Evolutionary conservation across 2,113 vertebrate genomes (phyloP).

Genomic region (Anhinga anhinga): DNA sequence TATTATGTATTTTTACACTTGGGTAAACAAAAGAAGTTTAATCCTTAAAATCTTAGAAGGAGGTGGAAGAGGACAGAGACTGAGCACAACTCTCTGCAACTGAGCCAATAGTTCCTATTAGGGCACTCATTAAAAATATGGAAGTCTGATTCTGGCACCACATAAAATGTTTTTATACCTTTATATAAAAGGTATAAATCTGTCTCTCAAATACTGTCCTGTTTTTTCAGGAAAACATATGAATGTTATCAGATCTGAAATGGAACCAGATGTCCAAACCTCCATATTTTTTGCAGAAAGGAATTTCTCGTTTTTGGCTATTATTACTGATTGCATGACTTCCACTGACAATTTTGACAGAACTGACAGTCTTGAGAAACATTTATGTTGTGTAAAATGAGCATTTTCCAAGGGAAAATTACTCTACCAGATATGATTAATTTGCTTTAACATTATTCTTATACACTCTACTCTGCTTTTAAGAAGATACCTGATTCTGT

Average conservation of each 20-base stretch:
- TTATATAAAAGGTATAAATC: background rate
- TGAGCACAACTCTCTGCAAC: background rate
- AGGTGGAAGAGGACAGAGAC: background rate
- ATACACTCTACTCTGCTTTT: background rate
- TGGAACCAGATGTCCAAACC: background rate
- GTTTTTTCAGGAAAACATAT: background rate
- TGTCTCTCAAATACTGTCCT: background rate
- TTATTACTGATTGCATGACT: background rate
- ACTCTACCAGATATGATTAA: background rate
- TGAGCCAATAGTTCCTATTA: background rate
- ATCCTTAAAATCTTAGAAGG: background rate
- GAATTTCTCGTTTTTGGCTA: background rate
- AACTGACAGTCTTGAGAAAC: background rate
- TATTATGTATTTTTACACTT: background rate
- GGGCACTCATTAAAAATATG: background rate
- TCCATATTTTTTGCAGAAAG: background rate
- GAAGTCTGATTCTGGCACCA: background rate
- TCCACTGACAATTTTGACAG: background rate
- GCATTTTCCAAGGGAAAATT: background rate
- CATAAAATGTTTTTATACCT: background rate
- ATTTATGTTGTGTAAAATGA: background rate
- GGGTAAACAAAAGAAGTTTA: background rate
- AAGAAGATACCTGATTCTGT: background rate
- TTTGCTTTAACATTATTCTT: background rate
- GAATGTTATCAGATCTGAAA: background rate